Evolutionary conservation across 2,797 vertebrate genomes (phyloP), one percentile per base, ranked within the genome.

Genomic region (Miichthys miiuy): DNA sequence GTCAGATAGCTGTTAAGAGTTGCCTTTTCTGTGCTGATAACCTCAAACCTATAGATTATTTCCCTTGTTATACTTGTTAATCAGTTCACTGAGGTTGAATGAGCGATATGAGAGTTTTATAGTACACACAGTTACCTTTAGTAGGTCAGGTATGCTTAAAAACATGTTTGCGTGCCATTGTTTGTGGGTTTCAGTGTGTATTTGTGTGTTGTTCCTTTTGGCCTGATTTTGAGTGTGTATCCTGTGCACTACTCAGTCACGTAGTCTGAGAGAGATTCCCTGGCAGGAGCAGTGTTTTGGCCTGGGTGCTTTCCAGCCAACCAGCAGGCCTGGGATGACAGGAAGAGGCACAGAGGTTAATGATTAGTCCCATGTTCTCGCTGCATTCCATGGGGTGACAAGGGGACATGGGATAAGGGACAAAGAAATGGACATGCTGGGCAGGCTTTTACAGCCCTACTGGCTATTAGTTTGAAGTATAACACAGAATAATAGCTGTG

Each of bases 351-450:
- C 85, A 87, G 89, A 92, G 93, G 94, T 95, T 95, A 95, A 95
- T 95, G 85, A 95, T 95, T 94, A 94, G 91, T 94, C 93, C 92
- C 92, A 93, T 92, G 93, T 91, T 92, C 89, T 88, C 18, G 61
- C 69, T 87, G 92, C 90, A 89, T 91, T 93, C 89, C 91, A 85
- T 42, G 78, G 86, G 83, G 89, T 91, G 93, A 93, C 86, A 60
- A 82, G 84, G 79, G 92, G 86, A 92, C 90, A 90, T 91, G 88
- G 91, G 92, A 92, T 83, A 85, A 69, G 69, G 86, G 61, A 88
- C 81, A 79, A 46, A 79, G 79, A 72, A 66, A 63, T 50, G 54
- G 66, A 79, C 69, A 57, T 5, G 46, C 82, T 18, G 27, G 68
- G 42, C 68, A 48, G 76, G 58, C 30, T 79, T 71, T 73, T 14